These are phyloP conservation scores for Pseudolycoriella hygida DNA, from an alignment of 2,888 invertebrate genomes.

Conservation along the genomic window DNA sequence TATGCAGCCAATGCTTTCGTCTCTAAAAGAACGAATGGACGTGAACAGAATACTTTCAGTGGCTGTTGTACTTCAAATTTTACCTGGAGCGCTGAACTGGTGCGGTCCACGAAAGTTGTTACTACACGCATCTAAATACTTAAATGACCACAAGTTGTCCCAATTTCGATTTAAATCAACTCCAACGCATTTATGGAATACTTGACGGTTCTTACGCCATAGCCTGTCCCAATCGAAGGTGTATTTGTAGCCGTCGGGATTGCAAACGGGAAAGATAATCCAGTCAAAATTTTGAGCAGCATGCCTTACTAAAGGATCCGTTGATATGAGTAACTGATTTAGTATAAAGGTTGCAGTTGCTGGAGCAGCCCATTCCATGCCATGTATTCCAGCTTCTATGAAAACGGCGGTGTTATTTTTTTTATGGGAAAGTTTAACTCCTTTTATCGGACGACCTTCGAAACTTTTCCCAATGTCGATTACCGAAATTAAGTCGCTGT, in stretches of 20 bases:
- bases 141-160: slow-evolving; percentile 38
- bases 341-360: slow-evolving; percentile 34
- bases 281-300: too few species aligned
- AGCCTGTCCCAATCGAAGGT: slow-evolving; percentile 55
- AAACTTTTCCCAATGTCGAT: slow-evolving; percentile 37
- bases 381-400: slow-evolving; percentile 41
- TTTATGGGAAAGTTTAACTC: slow-evolving; percentile 37
- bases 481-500: slow-evolving; percentile 35
- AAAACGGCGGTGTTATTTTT: slow-evolving; percentile 30
- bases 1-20: too few species aligned
- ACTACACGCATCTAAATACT: slow-evolving; percentile 35
- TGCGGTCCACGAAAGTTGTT: slow-evolving; percentile 40
- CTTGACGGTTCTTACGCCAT: slow-evolving; percentile 59
- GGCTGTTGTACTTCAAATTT: too few species aligned
- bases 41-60: too few species aligned
- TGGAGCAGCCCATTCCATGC: slow-evolving; percentile 49
- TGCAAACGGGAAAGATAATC: too few species aligned
- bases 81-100: too few species aligned
- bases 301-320: too few species aligned
- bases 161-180: too few species aligned
- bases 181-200: slow-evolving; percentile 40
- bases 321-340: too few species aligned
- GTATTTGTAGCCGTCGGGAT: too few species aligned
- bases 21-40: too few species aligned
- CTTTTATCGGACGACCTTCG: slow-evolving; percentile 38